Conservation (phyloP, 2,888 invertebrate genomes). For the Aleiodes leptofemur region DNA sequence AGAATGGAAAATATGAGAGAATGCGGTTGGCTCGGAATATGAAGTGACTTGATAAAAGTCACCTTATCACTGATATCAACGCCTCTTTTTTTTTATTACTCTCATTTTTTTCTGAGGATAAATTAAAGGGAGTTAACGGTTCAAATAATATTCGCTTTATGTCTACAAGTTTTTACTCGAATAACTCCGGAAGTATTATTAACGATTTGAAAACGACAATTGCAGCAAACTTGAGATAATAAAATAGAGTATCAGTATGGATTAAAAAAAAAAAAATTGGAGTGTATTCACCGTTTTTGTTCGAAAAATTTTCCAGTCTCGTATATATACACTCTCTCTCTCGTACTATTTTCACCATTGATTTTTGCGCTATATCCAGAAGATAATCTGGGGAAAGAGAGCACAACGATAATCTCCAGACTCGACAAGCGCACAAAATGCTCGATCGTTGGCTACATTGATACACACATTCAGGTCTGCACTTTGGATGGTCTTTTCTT, state of each 20-base stretch:
- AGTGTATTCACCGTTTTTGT: neutral
- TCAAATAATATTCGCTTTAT: too few relatives aligned
- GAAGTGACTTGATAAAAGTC: neutral
- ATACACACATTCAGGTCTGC: conserved; percentile 24
- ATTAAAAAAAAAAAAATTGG: neutral
- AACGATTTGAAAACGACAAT: too few relatives aligned
- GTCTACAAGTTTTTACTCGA: too few relatives aligned
- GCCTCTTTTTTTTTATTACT: too few relatives aligned
- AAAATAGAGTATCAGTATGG: neutral
- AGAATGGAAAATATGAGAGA: conserved; percentile 20
- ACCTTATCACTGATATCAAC: too few relatives aligned
- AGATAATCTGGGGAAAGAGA: conserved; percentile 24
- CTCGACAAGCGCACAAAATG: conserved; percentile 28
- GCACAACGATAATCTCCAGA: conserved; percentile 29
- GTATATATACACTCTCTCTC: neutral
- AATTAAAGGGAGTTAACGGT: too few relatives aligned
- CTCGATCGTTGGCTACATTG: conserved; percentile 27
- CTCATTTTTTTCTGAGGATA: too few relatives aligned
- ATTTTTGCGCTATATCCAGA: conserved; percentile 10
- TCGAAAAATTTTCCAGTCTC: neutral
- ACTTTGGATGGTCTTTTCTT: conserved; percentile 14
- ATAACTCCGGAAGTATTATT: too few relatives aligned
- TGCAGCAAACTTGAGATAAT: neutral
- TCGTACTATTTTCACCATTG: conserved; percentile 21
- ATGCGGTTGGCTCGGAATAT: conserved; percentile 13